Evolutionary conservation across 2,113 vertebrate genomes (phyloP).

Genomic region (Chaenocephalus aceratus): DNA sequence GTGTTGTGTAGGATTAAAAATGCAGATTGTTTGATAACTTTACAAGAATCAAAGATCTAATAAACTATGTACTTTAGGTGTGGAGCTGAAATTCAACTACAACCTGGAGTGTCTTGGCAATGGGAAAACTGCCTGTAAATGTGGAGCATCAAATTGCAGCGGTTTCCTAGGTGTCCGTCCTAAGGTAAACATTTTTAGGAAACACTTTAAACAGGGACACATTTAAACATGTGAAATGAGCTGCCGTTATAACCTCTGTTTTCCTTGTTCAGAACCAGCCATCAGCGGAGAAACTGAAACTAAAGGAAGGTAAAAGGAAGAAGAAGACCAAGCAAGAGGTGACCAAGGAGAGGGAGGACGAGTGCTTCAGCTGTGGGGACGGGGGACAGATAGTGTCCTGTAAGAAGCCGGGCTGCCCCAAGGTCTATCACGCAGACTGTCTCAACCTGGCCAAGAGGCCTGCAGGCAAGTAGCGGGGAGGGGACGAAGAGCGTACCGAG

Average conservation of each 20-base stretch:
- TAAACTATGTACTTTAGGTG: slow-evolving; percentile 78
- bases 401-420: slow-evolving; percentile 96
- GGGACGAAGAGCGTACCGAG: too few relatives aligned
- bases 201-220: neutral
- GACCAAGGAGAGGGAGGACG: slow-evolving; percentile 95
- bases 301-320: slow-evolving; percentile 92
- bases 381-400: slow-evolving; percentile 96
- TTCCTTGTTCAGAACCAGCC: slow-evolving; percentile 89
- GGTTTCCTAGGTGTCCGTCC: slow-evolving; percentile 96
- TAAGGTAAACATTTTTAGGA: slow-evolving; percentile 84
- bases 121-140: slow-evolving; percentile 98
- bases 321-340: slow-evolving; percentile 90
- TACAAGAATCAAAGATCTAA: neutral
- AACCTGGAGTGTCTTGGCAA: slow-evolving; percentile 98
- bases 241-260: neutral
- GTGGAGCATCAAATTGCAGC: slow-evolving; percentile 97
- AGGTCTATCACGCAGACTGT: slow-evolving; percentile 98
- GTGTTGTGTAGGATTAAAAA: neutral
- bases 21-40: neutral
- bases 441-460: slow-evolving; percentile 96
- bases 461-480: slow-evolving; percentile 85
- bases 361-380: slow-evolving; percentile 98
- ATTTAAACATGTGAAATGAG: neutral
- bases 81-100: slow-evolving; percentile 98
- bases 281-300: slow-evolving; percentile 87